These are phyloP conservation scores for Acrobasis consociella DNA, from an alignment of 2,888 invertebrate genomes.

Conservation along the genomic window DNA sequence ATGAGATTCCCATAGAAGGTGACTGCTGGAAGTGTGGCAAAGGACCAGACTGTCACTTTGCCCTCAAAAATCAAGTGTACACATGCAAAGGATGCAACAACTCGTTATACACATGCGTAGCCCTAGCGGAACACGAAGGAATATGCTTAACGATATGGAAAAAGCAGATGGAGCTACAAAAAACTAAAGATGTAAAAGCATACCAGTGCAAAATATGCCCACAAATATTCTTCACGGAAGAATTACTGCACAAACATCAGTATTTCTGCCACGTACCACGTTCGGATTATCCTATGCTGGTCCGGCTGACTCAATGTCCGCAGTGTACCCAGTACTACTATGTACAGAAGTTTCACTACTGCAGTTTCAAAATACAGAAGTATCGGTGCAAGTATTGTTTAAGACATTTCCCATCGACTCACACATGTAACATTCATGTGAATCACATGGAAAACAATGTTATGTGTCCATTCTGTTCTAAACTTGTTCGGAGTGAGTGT, in stretches of 20 bases:
- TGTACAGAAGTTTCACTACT: not conserved
- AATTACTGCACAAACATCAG: not conserved
- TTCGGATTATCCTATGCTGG: conserved; percentile 2
- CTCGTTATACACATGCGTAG: not conserved
- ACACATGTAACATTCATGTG: not conserved
- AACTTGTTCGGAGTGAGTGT: not conserved
- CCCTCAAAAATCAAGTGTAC: not conserved
- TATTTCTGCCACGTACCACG: conserved; percentile 1
- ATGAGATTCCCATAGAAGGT: not conserved
- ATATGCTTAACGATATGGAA: not conserved
- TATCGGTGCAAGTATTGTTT: not conserved
- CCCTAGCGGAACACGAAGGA: not conserved
- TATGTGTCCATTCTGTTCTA: not conserved
- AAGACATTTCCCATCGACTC: conserved; percentile 1
- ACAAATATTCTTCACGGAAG: conserved; percentile 1
- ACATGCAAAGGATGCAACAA: not conserved
- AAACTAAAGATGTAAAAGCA: conserved; percentile 2
- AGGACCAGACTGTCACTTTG: not conserved
- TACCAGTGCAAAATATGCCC: conserved; percentile 13
- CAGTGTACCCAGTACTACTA: not conserved
- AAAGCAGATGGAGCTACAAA: not conserved
- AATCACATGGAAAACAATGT: not conserved
- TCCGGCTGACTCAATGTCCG: not conserved
- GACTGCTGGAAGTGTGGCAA: conserved; percentile 19
- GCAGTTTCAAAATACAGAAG: not conserved